Evolutionary conservation across 2,797 vertebrate species (phyloP).

Genomic region (Chelonia mydas): DNA sequence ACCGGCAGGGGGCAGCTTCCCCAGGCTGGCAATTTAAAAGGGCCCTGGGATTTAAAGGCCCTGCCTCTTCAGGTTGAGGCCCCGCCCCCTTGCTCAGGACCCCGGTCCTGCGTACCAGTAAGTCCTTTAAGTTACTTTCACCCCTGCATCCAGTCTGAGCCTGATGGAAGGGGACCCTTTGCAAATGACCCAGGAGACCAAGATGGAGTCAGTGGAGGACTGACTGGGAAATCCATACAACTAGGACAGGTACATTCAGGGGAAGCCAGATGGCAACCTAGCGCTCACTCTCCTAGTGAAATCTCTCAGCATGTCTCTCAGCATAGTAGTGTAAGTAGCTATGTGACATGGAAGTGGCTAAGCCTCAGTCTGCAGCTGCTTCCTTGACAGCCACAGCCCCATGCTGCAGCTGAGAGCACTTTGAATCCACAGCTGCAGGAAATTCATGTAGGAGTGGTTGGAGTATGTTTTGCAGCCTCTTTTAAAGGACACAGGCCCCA

Average conservation of each 20-base stretch:
- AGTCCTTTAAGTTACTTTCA: no score
- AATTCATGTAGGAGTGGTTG: not conserved
- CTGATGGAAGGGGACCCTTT: not conserved
- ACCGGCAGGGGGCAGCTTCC: no score
- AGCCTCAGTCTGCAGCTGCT: accelerated
- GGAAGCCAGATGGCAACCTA: accelerated
- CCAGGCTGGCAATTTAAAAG: no score
- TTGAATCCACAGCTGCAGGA: not conserved
- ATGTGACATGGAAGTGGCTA: not conserved
- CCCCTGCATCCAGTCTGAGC: not conserved
- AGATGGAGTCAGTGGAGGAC: not conserved
- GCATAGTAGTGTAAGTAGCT: accelerated
- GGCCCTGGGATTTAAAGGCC: no score
- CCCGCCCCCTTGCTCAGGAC: no score
- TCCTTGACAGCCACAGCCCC: not conserved
- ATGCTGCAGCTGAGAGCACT: not conserved
- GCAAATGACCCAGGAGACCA: not conserved
- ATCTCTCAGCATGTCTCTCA: not conserved
- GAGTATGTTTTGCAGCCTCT: not conserved
- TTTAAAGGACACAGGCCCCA: not conserved
- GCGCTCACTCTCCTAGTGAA: not conserved
- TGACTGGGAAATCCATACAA: not conserved
- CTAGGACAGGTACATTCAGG: not conserved
- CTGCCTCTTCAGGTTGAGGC: no score
- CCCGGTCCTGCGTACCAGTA: no score